Base-by-base conservation (phyloP, 2,888 invertebrate genomes). In the Mimumesa dahlbomi region DNA sequence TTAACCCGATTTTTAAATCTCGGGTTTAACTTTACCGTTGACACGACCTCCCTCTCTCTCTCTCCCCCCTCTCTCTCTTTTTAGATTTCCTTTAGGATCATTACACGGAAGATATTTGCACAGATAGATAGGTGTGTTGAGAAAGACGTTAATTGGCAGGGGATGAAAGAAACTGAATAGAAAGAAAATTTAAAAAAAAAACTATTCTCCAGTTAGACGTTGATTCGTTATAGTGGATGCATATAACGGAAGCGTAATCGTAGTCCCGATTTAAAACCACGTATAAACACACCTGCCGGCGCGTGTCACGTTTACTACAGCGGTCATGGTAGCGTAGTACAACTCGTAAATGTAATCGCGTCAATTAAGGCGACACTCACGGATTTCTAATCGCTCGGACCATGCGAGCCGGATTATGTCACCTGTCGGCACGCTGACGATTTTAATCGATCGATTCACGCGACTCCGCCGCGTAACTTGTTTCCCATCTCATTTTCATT, bases 321-420 rank as follows among this genome's bases (percentile, higher is more conserved):
- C 38, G 69, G 34, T 36, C 64, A 40, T 22, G 59, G 50, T 6
- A 25, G 18, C 49, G 59, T 13, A 34, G n/a, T n/a, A 50, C n/a
- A n/a, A n/a, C 58, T 45, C 38, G 46, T 73, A 72, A 66, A 72
- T 38, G 56, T 75, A 72, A 78, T 68, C 57, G 59, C 49, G 59
- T 57, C 72, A 75, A 78, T 78, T 73, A 69, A 72, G 18, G 57
- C 49, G 68, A 63, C 77, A 62, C 66, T 64, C 58, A 14, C 22
- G 56, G 54, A 77, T 77, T 79, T 62, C 79, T 75, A 75, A 79
- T 77, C 73, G 50, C 9, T n/a, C 40, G 64, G 45, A 6, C 63
- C 56, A 43, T 29, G 48, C 57, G 46, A 53, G 49, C 43, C 53
- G 59, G 62, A 76, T 76, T 66, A 77, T 73, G 63, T 73, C 73